Conservation (phyloP, 1,140 invertebrate genomes). For the Metaphire vulgaris region DNA sequence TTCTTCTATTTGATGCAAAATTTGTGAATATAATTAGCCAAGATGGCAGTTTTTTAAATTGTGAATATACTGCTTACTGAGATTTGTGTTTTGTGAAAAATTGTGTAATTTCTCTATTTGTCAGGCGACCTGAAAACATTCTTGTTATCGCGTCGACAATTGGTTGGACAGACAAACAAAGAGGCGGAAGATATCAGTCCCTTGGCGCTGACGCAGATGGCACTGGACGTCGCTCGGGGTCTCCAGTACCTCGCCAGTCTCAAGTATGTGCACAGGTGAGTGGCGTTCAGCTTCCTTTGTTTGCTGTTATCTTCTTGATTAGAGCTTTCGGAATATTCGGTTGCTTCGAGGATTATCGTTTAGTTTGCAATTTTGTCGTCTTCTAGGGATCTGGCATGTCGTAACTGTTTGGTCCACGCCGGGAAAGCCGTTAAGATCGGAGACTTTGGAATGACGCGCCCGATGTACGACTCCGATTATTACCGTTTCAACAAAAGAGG, state of each 20-base stretch:
- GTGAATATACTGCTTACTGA: too few species aligned
- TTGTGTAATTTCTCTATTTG: slow-evolving; percentile 28
- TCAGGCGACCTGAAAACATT: slow-evolving; percentile 76
- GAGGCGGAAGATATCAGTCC: slow-evolving; percentile 67
- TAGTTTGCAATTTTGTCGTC: too few species aligned
- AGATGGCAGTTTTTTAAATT: too few species aligned
- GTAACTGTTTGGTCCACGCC: slow-evolving; percentile 51
- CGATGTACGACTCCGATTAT: slow-evolving; percentile 47
- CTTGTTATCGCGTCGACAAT: slow-evolving; percentile 70
- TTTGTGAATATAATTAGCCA: too few species aligned
- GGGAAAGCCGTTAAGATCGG: slow-evolving; percentile 49
- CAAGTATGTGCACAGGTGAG: slow-evolving; percentile 54
- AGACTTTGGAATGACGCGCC: slow-evolving; percentile 52
- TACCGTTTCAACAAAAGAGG: slow-evolving; percentile 51
- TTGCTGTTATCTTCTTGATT: too few species aligned
- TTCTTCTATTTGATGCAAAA: too few species aligned
- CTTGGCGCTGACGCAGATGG: slow-evolving; percentile 57
- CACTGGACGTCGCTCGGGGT: slow-evolving; percentile 46
- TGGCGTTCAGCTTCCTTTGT: too few species aligned
- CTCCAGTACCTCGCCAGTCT: slow-evolving; percentile 46
- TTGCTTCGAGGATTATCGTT: too few species aligned
- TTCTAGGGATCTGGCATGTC: slow-evolving; percentile 53
- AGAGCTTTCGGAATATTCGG: too few species aligned
- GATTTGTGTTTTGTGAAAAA: too few species aligned
- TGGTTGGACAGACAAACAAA: slow-evolving; percentile 64